Evolutionary conservation across 2,888 invertebrate species (phyloP), one percentile per base, ranked within the genome.

Genomic region (Melinopterus prodromus): DNA sequence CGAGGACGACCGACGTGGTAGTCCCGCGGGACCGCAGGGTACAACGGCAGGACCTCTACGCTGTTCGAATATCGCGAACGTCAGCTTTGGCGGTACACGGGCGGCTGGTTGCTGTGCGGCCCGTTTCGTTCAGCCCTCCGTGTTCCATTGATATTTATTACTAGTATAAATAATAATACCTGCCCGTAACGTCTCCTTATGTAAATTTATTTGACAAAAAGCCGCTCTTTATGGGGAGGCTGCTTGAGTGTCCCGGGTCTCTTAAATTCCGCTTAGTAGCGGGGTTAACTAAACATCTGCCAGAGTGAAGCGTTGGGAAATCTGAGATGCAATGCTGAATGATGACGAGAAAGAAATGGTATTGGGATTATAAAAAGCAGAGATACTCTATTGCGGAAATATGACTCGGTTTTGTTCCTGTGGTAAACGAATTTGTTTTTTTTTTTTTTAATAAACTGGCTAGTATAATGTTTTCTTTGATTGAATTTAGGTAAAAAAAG

Each of bases 131-230:
- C 35, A 74, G 79, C 35, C 16, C 38, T 79, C 78, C 82, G 81
- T 80, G 84, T 84, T 85, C 85, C 84, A 85, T 87, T 87, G 88
- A 88, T 88, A 88, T 88, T 88, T 88, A 88, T 88, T 87, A 86
- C 87, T 83, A 84, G 85, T 86, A 88, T 88, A 88, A 88, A 88
- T 88, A 88, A 88, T 87, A 88, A 88, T 88, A 86, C 87, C 86
- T 85, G 82, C 82, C 79, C 80, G 82, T 75, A 81, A 83, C 81
- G 85, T 85, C 83, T 87, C 87, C 86, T 87, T 87, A 88, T 87
- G 87, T 86, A 83, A 86, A 85, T 86, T 87, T 86, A 86, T 82
- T 81, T 79, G 80, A 77, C 79, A 77, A 78, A 80, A 80, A 80
- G 79, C 77, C 77, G 77, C 78, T 78, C 76, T n/a, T 16, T 53